Evolutionary conservation across 2,113 vertebrate species (phyloP).

Genomic region (Hylia prasina): DNA sequence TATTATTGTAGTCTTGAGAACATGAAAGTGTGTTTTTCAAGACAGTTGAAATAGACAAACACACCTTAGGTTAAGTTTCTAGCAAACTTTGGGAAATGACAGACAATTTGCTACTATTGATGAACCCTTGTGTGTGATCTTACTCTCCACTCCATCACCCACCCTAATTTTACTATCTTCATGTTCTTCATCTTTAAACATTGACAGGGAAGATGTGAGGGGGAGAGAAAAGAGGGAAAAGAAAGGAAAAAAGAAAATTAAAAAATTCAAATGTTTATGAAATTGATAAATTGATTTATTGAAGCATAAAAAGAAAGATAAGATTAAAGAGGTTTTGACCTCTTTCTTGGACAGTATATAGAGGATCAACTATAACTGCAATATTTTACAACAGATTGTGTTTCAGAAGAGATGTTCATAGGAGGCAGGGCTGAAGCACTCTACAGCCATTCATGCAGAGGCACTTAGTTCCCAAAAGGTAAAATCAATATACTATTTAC

Average conservation of each 20-base stretch:
- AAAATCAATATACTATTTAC: not conserved
- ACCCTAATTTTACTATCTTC: not conserved
- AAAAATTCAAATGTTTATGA: not conserved
- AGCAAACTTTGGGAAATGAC: not conserved
- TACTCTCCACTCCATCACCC: not conserved
- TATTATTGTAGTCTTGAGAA: not conserved
- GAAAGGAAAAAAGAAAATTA: not conserved
- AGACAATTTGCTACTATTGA: not conserved
- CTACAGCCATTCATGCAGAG: not conserved
- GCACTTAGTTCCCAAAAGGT: not conserved
- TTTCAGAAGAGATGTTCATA: not conserved
- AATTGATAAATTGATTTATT: not conserved
- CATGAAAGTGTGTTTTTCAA: not conserved
- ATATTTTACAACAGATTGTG: not conserved
- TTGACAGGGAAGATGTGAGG: not conserved
- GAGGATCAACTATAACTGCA: not conserved
- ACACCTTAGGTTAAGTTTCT: not conserved
- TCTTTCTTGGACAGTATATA: not conserved
- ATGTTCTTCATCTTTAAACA: not conserved
- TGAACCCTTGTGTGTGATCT: not conserved
- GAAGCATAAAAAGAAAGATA: not conserved
- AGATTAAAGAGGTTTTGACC: not conserved
- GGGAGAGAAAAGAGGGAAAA: not conserved
- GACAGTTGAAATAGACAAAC: not conserved
- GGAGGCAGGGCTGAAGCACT: not conserved